phyloP scores from a whole-genome alignment of 2,797 vertebrate species.

The Melanotaenia nigrans region DNA sequence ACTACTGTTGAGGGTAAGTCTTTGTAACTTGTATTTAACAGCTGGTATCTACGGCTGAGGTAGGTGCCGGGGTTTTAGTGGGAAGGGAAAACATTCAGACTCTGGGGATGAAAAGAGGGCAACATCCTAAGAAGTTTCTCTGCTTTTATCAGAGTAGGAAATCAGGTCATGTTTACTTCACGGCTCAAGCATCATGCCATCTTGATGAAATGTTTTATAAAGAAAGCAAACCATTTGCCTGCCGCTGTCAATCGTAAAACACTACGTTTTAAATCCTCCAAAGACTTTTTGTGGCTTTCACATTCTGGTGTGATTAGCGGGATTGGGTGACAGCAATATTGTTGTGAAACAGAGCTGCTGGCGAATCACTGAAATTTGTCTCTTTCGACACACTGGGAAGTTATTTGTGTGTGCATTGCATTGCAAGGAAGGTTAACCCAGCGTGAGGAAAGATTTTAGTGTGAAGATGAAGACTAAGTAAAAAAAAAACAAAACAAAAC shows the following conservation, averaged over 20 bases:
- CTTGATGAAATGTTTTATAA: slow-evolving; percentile 29
- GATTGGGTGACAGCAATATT: slow-evolving; percentile 41
- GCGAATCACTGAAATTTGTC: slow-evolving; percentile 24
- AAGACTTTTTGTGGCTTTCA: slow-evolving; percentile 41
- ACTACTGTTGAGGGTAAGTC: slow-evolving; percentile 68
- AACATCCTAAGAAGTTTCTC: not conserved
- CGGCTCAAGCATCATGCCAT: slow-evolving; percentile 8
- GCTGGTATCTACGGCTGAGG: slow-evolving; percentile 14
- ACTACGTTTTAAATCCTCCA: slow-evolving; percentile 24
- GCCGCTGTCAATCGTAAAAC: slow-evolving; percentile 21
- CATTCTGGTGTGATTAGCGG: slow-evolving; percentile 41
- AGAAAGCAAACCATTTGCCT: slow-evolving; percentile 35
- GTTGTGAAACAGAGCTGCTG: slow-evolving; percentile 48
- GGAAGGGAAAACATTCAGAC: not conserved
- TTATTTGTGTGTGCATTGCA: not conserved
- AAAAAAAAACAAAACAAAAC: not conserved
- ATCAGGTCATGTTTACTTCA: slow-evolving; percentile 33
- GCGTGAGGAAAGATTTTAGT: slow-evolving; percentile 9
- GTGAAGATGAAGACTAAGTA: not conserved
- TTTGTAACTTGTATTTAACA: slow-evolving; percentile 2
- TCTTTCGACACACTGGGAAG: slow-evolving; percentile 29
- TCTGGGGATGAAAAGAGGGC: not conserved
- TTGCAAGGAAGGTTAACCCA: slow-evolving; percentile 7
- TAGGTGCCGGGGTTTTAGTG: not conserved
- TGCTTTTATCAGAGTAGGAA: not conserved